A percentile compares a stretch with the other conserved stretches of the same genome.
phyloP scores from a whole-genome alignment of 1,140 invertebrate species.

The Calephelis virginiensis region DNA sequence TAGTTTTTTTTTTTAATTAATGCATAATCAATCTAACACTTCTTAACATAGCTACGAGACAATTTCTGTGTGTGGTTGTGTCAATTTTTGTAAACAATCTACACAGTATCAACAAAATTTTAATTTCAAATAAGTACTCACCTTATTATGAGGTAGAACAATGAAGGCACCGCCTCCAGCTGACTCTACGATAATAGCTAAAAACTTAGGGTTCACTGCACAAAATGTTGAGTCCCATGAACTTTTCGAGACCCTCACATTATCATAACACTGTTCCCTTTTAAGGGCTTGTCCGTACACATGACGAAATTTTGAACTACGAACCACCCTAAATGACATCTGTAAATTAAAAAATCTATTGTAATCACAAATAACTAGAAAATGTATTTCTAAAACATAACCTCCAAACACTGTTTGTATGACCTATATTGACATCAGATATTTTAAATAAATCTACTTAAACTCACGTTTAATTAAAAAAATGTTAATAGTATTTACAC shows the following conservation, averaged over 20 bases:
- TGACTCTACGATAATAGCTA: slow-evolving; percentile 99
- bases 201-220: slow-evolving; percentile 99
- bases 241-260: slow-evolving; percentile 98
- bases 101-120: background rate
- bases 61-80: background rate
- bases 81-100: slow-evolving; percentile 1
- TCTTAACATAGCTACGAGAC: background rate
- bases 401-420: slow-evolving; percentile 57
- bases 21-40: too few species aligned
- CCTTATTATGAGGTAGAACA: slow-evolving; percentile 97
- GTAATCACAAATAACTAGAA: slow-evolving; percentile 51
- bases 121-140: slow-evolving; percentile 67
- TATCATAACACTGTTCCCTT: slow-evolving; percentile 99
- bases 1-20: too few species aligned
- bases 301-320: slow-evolving; percentile 98
- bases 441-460: slow-evolving; percentile 39
- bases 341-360: slow-evolving; percentile 64
- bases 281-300: slow-evolving; percentile 98
- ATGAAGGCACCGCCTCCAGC: slow-evolving; percentile 99
- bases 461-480: slow-evolving; percentile 71
- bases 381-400: slow-evolving; percentile 70
- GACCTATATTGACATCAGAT: slow-evolving; percentile 73
- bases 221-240: slow-evolving; percentile 99
- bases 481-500: slow-evolving; percentile 64
- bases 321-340: slow-evolving; percentile 97